Evolutionary conservation across 2,888 invertebrate genomes (phyloP).

Genomic region (Belgica antarctica): DNA sequence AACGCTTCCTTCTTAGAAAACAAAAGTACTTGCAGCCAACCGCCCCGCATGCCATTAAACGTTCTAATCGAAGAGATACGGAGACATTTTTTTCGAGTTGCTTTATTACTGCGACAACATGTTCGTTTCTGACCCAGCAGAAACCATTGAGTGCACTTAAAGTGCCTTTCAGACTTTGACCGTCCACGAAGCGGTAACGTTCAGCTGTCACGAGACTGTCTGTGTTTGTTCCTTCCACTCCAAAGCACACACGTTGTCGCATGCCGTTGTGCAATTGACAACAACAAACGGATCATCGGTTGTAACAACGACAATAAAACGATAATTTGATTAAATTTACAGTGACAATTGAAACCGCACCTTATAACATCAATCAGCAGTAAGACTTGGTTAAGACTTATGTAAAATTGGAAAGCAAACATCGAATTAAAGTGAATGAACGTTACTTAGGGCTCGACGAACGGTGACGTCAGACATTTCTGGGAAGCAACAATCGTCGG

Average conservation of each 20-base stretch:
- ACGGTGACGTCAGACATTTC: too few relatives aligned
- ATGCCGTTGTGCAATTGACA: conserved; percentile 4
- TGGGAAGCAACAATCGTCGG: too few relatives aligned
- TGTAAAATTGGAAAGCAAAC: neutral
- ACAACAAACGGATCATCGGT: neutral
- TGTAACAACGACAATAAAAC: neutral
- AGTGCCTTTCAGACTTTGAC: neutral
- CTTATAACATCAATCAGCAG: neutral
- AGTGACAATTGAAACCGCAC: neutral
- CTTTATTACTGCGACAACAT: neutral
- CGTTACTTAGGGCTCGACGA: too few relatives aligned
- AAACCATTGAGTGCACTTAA: neutral
- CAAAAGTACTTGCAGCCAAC: neutral
- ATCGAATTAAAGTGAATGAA: neutral
- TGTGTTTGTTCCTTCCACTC: neutral
- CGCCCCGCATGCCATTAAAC: neutral
- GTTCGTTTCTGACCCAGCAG: neutral
- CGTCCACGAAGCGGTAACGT: neutral
- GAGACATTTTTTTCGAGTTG: too few relatives aligned
- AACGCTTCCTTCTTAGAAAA: conserved; percentile 6
- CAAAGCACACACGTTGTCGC: neutral
- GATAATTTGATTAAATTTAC: neutral
- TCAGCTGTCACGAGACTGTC: neutral
- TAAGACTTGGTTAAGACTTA: too few relatives aligned
- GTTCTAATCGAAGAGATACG: conserved; percentile 1